phyloP scores from a whole-genome alignment of 2,113 vertebrate species.

The Urocitellus parryii region DNA sequence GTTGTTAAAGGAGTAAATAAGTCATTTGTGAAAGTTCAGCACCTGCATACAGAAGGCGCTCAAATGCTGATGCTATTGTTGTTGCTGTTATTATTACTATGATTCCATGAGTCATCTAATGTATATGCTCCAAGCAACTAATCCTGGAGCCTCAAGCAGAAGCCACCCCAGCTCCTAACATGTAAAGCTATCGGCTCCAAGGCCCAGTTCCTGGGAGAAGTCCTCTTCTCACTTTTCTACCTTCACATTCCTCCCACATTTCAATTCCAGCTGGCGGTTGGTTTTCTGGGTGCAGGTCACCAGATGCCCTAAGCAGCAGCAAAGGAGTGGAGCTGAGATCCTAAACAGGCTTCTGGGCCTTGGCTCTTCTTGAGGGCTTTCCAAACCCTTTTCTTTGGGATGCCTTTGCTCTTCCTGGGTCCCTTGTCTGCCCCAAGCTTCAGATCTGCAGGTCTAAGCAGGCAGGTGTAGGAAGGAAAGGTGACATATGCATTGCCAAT shows the following conservation, averaged over 20 bases:
- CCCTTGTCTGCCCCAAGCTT: not conserved
- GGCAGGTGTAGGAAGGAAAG: not conserved
- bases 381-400: not conserved
- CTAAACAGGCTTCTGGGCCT: not conserved
- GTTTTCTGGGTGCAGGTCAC: not conserved
- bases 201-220: not conserved
- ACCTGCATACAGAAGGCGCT: fast-evolving
- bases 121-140: not conserved
- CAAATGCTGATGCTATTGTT: fast-evolving
- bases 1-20: not conserved
- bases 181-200: not conserved
- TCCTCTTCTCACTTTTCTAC: not conserved
- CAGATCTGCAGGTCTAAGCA: not conserved
- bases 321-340: not conserved
- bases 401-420: not conserved
- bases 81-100: no score
- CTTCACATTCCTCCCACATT: not conserved
- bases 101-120: not conserved
- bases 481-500: not conserved
- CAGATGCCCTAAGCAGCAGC: not conserved
- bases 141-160: not conserved
- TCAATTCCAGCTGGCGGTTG: not conserved
- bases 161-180: not conserved
- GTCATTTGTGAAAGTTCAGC: not conserved
- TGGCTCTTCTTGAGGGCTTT: not conserved